phyloP scores from a whole-genome alignment of 2,888 invertebrate genomes.

The Diabrotica balteata region DNA sequence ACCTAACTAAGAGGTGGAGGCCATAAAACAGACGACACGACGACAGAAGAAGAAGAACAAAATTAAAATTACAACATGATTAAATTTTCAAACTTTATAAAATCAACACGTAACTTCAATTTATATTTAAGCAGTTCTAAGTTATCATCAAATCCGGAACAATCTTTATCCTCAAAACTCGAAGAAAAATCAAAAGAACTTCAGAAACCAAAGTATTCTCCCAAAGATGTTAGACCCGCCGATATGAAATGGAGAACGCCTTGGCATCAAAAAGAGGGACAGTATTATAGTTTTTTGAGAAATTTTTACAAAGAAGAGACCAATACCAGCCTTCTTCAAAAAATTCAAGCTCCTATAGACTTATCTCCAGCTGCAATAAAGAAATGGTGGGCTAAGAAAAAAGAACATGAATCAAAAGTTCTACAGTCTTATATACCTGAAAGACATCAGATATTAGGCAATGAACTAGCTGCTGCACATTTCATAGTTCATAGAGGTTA shows the following conservation, averaged over 20 bases:
- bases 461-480: constrained; percentile 86
- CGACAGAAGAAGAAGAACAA: too few species aligned
- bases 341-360: constrained; percentile 62
- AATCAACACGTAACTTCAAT: constrained; percentile 11
- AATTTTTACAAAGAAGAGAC: constrained; percentile 65
- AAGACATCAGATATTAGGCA: constrained; percentile 68
- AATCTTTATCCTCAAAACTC: constrained; percentile 7
- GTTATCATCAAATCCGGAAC: constrained; percentile 10
- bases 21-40: too few species aligned
- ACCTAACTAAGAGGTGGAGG: too few species aligned
- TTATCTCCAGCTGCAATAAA: constrained; percentile 62
- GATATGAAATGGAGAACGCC: constrained; percentile 70
- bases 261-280: constrained; percentile 66
- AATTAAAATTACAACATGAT: constrained; percentile 14
- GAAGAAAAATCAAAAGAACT: constrained; percentile 20
- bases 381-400: constrained; percentile 66
- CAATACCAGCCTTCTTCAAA: constrained; percentile 61
- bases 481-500: constrained; percentile 72
- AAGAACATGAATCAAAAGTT: constrained; percentile 62
- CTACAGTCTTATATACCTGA: constrained; percentile 69
- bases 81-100: constrained; percentile 13
- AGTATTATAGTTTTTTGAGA: constrained; percentile 67
- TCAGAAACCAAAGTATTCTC: constrained; percentile 26
- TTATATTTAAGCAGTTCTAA: constrained; percentile 21
- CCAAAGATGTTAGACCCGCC: constrained; percentile 38